phyloP scores from a whole-genome alignment of 2,113 vertebrate genomes.

The Gobiocypris rarus region DNA sequence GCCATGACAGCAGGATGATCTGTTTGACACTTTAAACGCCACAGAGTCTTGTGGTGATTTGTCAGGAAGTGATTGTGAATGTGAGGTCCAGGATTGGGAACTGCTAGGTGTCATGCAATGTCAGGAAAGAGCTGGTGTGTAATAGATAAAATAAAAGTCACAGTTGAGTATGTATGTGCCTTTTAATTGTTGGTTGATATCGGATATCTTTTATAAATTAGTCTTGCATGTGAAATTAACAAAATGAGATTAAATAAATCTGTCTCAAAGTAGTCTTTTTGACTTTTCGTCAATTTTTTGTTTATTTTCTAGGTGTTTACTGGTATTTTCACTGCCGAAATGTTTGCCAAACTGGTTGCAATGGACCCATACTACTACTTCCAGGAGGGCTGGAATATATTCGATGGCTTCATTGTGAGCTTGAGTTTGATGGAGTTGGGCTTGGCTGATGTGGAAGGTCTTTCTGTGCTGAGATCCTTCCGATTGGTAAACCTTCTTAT shows the following conservation, averaged over 20 bases:
- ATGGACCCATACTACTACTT: slow-evolving; percentile 94
- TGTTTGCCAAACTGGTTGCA: slow-evolving; percentile 88
- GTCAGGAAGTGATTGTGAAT: slow-evolving; percentile 17
- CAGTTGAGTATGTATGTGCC: background rate
- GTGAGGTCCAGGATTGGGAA: background rate
- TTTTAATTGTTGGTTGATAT: background rate
- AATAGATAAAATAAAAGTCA: background rate
- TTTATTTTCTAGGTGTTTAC: slow-evolving; percentile 84
- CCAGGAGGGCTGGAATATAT: slow-evolving; percentile 92
- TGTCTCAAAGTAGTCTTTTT: background rate
- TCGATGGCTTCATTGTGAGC: slow-evolving; percentile 89
- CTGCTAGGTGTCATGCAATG: background rate
- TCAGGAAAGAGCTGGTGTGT: background rate
- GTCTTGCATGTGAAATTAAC: background rate
- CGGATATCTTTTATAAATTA: background rate
- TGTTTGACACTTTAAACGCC: slow-evolving; percentile 3
- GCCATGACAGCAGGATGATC: slow-evolving; percentile 17
- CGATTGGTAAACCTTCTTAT: slow-evolving; percentile 79
- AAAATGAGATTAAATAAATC: background rate
- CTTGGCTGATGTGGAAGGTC: slow-evolving; percentile 85
- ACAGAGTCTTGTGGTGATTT: slow-evolving; percentile 2
- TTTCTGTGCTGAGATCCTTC: slow-evolving; percentile 90
- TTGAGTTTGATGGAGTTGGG: slow-evolving; percentile 89
- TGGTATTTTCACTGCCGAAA: slow-evolving; percentile 90
- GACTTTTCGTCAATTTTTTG: background rate